phyloP scores from a whole-genome alignment of 2,888 invertebrate genomes.

The Tridacna crocea region DNA sequence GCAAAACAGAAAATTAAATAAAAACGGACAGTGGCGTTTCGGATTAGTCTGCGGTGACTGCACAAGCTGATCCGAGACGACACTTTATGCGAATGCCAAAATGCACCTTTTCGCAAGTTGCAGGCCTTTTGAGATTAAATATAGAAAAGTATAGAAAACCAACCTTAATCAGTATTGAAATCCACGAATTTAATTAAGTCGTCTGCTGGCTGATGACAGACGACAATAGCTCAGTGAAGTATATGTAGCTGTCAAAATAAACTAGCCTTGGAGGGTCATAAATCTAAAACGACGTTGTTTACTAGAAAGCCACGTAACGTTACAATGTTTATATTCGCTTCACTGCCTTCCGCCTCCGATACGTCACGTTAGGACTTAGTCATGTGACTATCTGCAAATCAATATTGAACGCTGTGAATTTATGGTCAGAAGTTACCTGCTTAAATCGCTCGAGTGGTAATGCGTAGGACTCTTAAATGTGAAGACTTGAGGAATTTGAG shows the following conservation, averaged over 20 bases:
- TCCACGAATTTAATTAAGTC: not conserved
- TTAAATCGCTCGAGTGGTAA: too few relatives aligned
- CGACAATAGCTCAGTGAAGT: not conserved
- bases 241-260: not conserved
- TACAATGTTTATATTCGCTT: not conserved
- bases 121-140: too few relatives aligned
- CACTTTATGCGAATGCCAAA: too few relatives aligned
- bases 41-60: too few relatives aligned
- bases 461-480: too few relatives aligned
- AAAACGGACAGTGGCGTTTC: too few relatives aligned
- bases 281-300: conserved; percentile 5
- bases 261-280: not conserved
- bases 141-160: not conserved
- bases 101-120: too few relatives aligned
- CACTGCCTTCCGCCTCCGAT: not conserved
- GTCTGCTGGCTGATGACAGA: not conserved
- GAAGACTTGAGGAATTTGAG: too few relatives aligned
- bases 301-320: conserved; percentile 1
- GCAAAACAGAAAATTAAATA: too few relatives aligned
- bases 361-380: not conserved
- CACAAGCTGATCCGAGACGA: too few relatives aligned
- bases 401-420: not conserved
- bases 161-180: not conserved
- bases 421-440: not conserved
- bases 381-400: not conserved